Conservation (phyloP, 2,888 invertebrate species). For the Eupithecia subumbrata region DNA sequence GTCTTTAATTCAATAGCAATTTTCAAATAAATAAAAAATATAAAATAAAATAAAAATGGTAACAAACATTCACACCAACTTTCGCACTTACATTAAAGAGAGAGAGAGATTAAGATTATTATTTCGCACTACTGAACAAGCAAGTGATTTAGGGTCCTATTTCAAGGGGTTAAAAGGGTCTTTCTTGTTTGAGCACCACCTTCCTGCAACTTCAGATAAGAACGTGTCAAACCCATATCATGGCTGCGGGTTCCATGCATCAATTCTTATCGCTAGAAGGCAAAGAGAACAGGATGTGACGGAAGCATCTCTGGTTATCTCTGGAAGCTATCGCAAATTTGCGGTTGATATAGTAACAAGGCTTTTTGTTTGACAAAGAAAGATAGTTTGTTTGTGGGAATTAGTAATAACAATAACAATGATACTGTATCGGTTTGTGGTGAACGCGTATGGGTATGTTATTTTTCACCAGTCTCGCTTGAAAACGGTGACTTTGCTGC, state of each 20-base stretch:
- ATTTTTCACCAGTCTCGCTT: too few relatives aligned
- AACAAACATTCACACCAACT: too few relatives aligned
- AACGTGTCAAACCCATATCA: slow-evolving; percentile 10
- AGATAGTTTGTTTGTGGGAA: neutral
- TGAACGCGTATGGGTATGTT: too few relatives aligned
- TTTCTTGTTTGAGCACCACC: neutral
- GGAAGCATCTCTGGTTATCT: neutral
- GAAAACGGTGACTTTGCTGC: too few relatives aligned
- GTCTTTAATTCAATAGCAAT: too few relatives aligned
- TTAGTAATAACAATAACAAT: neutral
- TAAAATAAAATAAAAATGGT: too few relatives aligned
- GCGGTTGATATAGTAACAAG: neutral
- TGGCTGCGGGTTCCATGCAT: slow-evolving; percentile 2
- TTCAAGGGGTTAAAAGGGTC: neutral
- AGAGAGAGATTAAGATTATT: too few relatives aligned
- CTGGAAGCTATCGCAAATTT: slow-evolving; percentile 4
- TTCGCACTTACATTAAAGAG: too few relatives aligned
- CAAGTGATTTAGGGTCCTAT: neutral
- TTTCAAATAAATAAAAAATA: too few relatives aligned
- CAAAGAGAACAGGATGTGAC: neutral
- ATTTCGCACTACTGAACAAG: neutral
- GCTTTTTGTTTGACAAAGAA: slow-evolving; percentile 5
- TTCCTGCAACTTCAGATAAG: neutral
- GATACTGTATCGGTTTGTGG: neutral
- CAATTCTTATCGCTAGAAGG: neutral